These are phyloP conservation scores for Spodoptera frugiperda DNA, from an alignment of 1,140 invertebrate genomes.

Conservation along the genomic window DNA sequence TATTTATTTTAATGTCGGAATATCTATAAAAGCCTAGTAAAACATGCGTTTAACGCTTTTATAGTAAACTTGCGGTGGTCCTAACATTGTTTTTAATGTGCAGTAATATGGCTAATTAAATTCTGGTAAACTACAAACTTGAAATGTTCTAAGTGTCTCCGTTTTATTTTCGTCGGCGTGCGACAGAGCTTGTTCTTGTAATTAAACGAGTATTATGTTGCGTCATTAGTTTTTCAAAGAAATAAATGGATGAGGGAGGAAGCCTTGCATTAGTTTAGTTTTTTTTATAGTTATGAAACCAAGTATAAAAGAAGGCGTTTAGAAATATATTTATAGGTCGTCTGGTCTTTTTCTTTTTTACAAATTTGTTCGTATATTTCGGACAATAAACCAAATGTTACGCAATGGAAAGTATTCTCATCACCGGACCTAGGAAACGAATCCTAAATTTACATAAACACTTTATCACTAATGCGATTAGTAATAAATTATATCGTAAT, in stretches of 20 bases:
- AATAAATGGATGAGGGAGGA: slow-evolving; percentile 6
- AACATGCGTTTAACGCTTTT: slow-evolving; percentile 66
- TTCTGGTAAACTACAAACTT: slow-evolving; percentile 47
- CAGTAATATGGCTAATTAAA: slow-evolving; percentile 73
- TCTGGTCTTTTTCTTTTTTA: background rate
- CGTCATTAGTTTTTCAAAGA: background rate
- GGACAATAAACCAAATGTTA: background rate
- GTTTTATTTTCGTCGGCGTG: slow-evolving; percentile 40
- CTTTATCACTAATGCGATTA: slow-evolving; percentile 50
- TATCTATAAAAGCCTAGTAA: slow-evolving; percentile 64
- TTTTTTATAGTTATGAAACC: too few species aligned
- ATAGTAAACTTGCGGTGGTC: slow-evolving; percentile 70
- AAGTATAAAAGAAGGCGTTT: too few species aligned
- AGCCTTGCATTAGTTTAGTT: too few species aligned
- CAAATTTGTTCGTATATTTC: background rate
- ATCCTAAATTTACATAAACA: slow-evolving; percentile 39
- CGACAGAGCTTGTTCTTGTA: slow-evolving; percentile 11
- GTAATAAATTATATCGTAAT: slow-evolving; percentile 62
- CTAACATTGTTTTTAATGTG: slow-evolving; percentile 81
- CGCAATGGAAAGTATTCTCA: slow-evolving; percentile 27
- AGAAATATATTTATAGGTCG: too few species aligned
- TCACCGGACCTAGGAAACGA: slow-evolving; percentile 29
- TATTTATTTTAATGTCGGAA: slow-evolving; percentile 42
- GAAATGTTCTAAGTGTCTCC: slow-evolving; percentile 23
- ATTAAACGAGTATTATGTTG: slow-evolving; percentile 20